Evolutionary conservation across 2,113 vertebrate genomes (phyloP), one percentile per base, ranked within the genome.

Genomic region (Hippoglossus stenolepis): DNA sequence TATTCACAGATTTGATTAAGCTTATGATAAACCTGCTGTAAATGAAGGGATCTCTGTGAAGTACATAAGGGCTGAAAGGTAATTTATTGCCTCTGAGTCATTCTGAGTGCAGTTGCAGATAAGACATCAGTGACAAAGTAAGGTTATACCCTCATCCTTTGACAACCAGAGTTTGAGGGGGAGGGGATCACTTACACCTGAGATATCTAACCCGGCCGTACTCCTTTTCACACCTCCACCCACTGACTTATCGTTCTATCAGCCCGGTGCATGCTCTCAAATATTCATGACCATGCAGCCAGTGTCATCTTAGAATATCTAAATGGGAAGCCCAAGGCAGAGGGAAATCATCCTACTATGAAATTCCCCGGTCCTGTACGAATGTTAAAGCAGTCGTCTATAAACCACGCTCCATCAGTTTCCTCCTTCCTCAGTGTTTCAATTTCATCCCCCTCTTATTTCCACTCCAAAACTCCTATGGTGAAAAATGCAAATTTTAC

Each of bases 241-340:
- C 54, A 26, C 28, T 71, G 67, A 62, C 83, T 82, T 82, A 85
- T 88, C 85, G 24, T 65, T 54, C 65, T 61, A 70, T 74, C 65
- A 66, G 68, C 70, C 77, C 76, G 49, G 47, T 72, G 64, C 68
- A 12, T 58, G 83, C 82, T 70, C 75, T 91, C 89, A 91, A 92
- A 90, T 90, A 94, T 93, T 93, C 89, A 93, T 92, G 90, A 83
- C 69, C 67, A 76, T 68, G 82, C 85, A 80, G 87, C 67, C 57
- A 75, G 82, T 73, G 83, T 84, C 84, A 79, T 86, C 84, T 75
- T 57, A 81, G 82, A 89, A 93, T 89, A 87, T 92, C 75, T 89
- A 85, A 91, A 80, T 73, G 82, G 49, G 61, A 85, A 77, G 89
- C 89, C 82, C 75, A 69, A 75, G 90, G 89, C 82, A 66, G 73